These are phyloP conservation scores for Microctonus brassicae DNA, from an alignment of 2,888 invertebrate species.

Conservation along the genomic window DNA sequence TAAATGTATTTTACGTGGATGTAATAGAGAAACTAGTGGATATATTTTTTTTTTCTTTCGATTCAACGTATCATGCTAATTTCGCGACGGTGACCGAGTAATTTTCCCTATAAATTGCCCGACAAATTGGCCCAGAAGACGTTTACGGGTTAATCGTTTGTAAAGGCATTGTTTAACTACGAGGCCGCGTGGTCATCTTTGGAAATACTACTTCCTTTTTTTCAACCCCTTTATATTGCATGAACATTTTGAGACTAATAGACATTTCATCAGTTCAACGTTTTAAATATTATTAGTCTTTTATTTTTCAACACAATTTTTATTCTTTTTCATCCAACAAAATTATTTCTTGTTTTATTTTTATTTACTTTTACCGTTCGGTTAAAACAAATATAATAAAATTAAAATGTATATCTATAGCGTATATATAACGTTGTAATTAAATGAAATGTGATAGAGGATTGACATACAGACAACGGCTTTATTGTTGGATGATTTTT, in stretches of 20 bases:
- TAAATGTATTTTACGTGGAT: no score
- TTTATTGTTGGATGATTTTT: constrained; percentile 23
- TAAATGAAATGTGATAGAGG: background rate
- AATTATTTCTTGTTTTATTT: background rate
- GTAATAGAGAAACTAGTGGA: background rate
- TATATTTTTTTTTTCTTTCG: no score
- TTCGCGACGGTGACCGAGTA: constrained; percentile 57
- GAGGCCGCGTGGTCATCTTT: constrained; percentile 61
- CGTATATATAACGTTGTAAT: no score
- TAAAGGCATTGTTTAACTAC: constrained; percentile 68
- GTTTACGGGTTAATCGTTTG: constrained; percentile 66
- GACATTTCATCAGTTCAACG: background rate
- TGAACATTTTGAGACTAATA: background rate
- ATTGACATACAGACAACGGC: background rate
- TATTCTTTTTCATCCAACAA: background rate
- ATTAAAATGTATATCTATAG: constrained; percentile 11
- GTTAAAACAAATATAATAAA: background rate
- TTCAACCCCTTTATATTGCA: constrained; percentile 32
- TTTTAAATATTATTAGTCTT: background rate
- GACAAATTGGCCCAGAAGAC: constrained; percentile 63
- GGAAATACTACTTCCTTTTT: constrained; percentile 49
- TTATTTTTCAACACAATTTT: constrained; percentile 29
- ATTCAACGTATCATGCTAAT: background rate
- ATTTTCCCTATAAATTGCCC: constrained; percentile 68
- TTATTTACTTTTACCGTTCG: background rate